Base-by-base conservation (phyloP, 2,113 vertebrate species). In the Xiphias gladius region DNA sequence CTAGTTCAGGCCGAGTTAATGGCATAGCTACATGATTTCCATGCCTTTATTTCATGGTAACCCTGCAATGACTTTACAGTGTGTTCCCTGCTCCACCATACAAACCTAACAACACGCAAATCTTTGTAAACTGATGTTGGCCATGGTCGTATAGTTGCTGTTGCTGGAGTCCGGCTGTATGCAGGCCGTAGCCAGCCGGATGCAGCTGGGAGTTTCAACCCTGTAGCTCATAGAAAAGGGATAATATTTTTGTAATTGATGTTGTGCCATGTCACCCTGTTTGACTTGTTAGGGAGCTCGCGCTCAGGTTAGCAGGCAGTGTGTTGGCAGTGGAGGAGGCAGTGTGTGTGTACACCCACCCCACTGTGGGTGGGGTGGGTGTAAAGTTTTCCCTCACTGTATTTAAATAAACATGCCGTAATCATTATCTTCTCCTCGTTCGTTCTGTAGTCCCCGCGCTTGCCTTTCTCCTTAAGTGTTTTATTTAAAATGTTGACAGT, bases 241-340 rank as follows among this genome's bases (percentile, higher is more conserved):
- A 14, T 32, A 37, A 67, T 63, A 35, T 8, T 37, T 57, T 71
- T 8, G 66, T 32, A 20, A 62, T 75, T 76, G 76, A 65, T 22
- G 46, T 19, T 4, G 68, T 43, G 35, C 73, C 63, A 35, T 82
- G 65, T 88, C 78, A 80, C 84, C 83, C 30, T 46, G 86, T 86
- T 52, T 63, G 80, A 86, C 88, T 80, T 86, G 83, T 76, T 80
- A 1, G 35, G 73, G 81, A 77, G 59, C 69, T 70, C 1, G 0
- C 1, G 72, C 43, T 63, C 16, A 4, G 2, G 2, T 37, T 11
- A 28, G n/a, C 20, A 20, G 39, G 19, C 19, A 19, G 63, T 20
- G 46, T 5, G 71, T 63, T 82, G 50, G 20, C 50, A 39, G 63
- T 20, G 46, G 46, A 3, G 71, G 58, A 80, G 50, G 20, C 50